These are phyloP conservation scores for Cinclus mexicanus DNA, from an alignment of 2,113 vertebrate genomes.

Conservation along the genomic window DNA sequence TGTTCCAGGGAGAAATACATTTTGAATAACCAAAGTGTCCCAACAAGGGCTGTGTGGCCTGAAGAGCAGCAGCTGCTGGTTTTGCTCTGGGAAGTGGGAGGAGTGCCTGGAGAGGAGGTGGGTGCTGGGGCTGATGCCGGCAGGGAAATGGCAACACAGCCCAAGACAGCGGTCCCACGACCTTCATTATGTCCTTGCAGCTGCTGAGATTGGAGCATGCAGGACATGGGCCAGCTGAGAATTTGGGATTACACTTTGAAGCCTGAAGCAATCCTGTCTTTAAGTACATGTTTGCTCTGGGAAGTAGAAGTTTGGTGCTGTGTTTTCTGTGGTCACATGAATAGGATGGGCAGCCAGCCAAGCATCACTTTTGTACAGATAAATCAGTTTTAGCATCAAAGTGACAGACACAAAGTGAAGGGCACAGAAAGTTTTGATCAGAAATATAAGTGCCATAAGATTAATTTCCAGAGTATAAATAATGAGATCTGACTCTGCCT, in stretches of 20 bases:
- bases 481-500: not conserved
- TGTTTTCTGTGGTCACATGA: not conserved
- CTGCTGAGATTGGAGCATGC: not conserved
- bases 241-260: not conserved
- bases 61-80: not conserved
- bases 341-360: not conserved
- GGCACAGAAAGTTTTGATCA: not conserved
- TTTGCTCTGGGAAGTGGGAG: not conserved
- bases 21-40: not conserved
- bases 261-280: not conserved
- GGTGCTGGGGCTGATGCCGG: fast-evolving
- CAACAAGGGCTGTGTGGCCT: not conserved
- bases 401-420: not conserved
- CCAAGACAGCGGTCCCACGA: fast-evolving
- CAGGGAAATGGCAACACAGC: not conserved
- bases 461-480: not conserved
- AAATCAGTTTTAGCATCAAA: not conserved
- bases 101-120: not conserved
- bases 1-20: not conserved
- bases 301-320: not conserved
- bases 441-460: not conserved
- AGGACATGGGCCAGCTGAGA: not conserved
- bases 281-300: not conserved
- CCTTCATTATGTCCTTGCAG: not conserved
- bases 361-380: not conserved